Conservation (phyloP, 2,797 vertebrate genomes). For the Hirundo rustica region DNA sequence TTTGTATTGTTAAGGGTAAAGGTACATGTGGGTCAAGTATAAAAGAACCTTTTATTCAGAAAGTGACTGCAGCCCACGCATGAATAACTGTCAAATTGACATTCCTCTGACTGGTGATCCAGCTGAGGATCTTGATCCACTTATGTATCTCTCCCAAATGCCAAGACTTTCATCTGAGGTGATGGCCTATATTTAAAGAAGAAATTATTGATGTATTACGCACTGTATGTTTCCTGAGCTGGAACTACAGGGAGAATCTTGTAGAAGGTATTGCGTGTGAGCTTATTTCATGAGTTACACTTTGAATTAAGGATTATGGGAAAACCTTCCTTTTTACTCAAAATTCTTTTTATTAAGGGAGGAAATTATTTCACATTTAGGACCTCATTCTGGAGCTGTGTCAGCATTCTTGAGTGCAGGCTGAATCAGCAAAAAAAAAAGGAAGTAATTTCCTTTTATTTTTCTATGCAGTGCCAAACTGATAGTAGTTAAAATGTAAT, state of each 20-base stretch:
- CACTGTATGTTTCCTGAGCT: background rate
- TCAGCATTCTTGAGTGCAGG: background rate
- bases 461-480: background rate
- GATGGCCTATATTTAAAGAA: conserved; percentile 12
- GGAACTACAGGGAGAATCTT: background rate
- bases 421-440: background rate
- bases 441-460: background rate
- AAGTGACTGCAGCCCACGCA: background rate
- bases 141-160: conserved; percentile 22
- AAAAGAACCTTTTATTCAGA: conserved; percentile 22
- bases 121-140: conserved; percentile 21
- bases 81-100: conserved; percentile 35
- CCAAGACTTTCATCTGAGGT: conserved; percentile 45
- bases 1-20: conserved; percentile 25
- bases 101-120: conserved; percentile 25
- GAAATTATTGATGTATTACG: background rate
- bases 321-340: background rate
- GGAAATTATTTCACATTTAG: background rate
- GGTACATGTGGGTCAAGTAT: background rate
- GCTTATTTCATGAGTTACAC: background rate
- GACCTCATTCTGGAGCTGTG: background rate
- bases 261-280: background rate
- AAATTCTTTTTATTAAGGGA: background rate
- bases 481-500: background rate
- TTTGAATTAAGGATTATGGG: background rate